phyloP scores from a whole-genome alignment of 2,888 invertebrate species.

The Malachius bipustulatus region DNA sequence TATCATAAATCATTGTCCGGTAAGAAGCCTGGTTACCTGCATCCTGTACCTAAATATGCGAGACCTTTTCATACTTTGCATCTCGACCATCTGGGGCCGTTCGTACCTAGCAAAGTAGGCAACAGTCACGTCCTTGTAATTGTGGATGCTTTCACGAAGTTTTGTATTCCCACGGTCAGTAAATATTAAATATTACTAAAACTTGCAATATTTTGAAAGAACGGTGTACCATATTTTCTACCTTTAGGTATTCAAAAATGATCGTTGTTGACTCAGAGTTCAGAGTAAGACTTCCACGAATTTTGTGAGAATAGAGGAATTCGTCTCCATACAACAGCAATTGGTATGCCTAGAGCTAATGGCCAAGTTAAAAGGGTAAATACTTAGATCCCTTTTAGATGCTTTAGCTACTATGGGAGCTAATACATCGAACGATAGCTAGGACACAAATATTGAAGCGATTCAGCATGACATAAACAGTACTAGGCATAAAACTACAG shows the following conservation, averaged over 20 bases:
- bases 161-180: conserved; percentile 24
- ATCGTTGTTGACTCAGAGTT: too few relatives aligned
- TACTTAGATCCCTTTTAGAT: too few relatives aligned
- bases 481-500: conserved; percentile 14
- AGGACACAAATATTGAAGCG: conserved; percentile 21
- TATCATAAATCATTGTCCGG: conserved; percentile 15
- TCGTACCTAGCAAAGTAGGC: conserved; percentile 25
- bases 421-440: too few relatives aligned
- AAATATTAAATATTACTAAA: too few relatives aligned
- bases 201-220: too few relatives aligned
- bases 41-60: conserved; percentile 14
- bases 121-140: conserved; percentile 28
- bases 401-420: too few relatives aligned
- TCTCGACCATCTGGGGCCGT: conserved; percentile 33
- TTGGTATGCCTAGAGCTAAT: too few relatives aligned
- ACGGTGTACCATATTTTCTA: too few relatives aligned
- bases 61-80: conserved; percentile 18
- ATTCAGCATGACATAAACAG: conserved; percentile 22
- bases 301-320: conserved; percentile 27
- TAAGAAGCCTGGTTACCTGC: conserved; percentile 14
- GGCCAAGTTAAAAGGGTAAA: too few relatives aligned
- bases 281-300: conserved; percentile 24
- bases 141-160: conserved; percentile 32
- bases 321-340: too few relatives aligned
- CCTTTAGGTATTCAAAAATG: too few relatives aligned